Evolutionary conservation across 2,797 vertebrate species (phyloP).

Genomic region (Myotis myotis): DNA sequence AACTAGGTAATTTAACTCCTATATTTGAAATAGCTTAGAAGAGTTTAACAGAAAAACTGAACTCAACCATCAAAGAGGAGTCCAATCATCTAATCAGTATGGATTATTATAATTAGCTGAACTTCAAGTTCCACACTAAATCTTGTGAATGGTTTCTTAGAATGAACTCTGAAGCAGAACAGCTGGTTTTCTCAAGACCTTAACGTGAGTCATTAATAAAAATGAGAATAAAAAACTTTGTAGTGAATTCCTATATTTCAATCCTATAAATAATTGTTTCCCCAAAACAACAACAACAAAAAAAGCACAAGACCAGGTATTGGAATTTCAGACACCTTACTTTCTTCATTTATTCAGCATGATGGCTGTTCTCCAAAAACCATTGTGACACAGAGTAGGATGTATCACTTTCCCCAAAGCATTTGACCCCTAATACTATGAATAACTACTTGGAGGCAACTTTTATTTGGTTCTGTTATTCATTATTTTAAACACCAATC

Average conservation of each 20-base stretch:
- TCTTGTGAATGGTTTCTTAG: not conserved
- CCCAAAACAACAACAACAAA: not conserved
- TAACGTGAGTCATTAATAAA: conserved; percentile 1
- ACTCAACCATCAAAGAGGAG: not conserved
- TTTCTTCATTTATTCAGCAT: not conserved
- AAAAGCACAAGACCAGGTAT: not conserved
- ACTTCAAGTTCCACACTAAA: conserved; percentile 30
- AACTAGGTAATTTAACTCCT: conserved; percentile 9
- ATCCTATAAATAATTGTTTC: not conserved
- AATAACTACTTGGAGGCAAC: not conserved
- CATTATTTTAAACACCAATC: not conserved
- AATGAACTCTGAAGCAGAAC: not conserved
- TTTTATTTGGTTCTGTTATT: conserved; percentile 35
- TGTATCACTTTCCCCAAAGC: not conserved
- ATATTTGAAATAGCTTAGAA: not conserved
- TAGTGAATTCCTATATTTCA: not conserved
- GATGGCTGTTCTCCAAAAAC: not conserved
- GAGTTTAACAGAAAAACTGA: conserved; percentile 14
- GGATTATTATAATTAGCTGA: not conserved
- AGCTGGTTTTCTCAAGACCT: not conserved
- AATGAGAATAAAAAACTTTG: conserved; percentile 26
- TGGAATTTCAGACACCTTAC: not conserved
- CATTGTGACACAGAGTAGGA: not conserved
- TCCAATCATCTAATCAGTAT: not conserved
- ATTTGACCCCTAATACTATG: not conserved